Conservation (phyloP, 2,888 invertebrate genomes). For the Fragum whitleyi region DNA sequence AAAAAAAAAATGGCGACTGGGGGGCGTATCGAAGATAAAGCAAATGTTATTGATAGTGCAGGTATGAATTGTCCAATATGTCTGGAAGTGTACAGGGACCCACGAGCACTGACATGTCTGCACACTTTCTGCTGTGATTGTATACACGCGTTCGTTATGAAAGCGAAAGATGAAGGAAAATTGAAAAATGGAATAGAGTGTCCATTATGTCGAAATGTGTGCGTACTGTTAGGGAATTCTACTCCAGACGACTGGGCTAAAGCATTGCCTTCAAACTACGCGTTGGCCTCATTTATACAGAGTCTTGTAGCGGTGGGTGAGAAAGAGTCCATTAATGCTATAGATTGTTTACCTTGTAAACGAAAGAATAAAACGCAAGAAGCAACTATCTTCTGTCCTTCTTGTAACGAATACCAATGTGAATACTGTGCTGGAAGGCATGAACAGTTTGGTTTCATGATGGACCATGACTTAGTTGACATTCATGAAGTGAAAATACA, state of each 20-base stretch:
- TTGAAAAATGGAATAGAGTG: constrained; percentile 7
- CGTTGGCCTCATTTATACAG: background rate
- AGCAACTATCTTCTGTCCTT: background rate
- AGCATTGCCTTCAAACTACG: background rate
- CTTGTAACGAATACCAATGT: background rate
- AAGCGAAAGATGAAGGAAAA: constrained; percentile 7
- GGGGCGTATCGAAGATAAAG: background rate
- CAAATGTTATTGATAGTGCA: background rate
- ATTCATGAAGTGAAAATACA: background rate
- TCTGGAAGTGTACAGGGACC: constrained; percentile 5
- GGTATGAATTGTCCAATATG: constrained; percentile 12
- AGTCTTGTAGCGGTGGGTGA: background rate
- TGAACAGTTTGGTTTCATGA: background rate
- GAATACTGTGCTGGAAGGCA: background rate
- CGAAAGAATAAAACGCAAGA: background rate
- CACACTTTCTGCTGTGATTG: constrained; percentile 12
- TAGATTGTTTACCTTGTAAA: background rate
- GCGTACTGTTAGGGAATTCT: no score
- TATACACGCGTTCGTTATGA: background rate
- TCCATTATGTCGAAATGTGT: background rate
- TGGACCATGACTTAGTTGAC: background rate
- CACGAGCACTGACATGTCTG: background rate
- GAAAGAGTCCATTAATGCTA: background rate
- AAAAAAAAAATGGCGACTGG: constrained; percentile 1
- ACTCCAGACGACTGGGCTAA: constrained; percentile 2